phyloP scores from a whole-genome alignment of 2,113 vertebrate genomes.

The Taurulus bubalis region DNA sequence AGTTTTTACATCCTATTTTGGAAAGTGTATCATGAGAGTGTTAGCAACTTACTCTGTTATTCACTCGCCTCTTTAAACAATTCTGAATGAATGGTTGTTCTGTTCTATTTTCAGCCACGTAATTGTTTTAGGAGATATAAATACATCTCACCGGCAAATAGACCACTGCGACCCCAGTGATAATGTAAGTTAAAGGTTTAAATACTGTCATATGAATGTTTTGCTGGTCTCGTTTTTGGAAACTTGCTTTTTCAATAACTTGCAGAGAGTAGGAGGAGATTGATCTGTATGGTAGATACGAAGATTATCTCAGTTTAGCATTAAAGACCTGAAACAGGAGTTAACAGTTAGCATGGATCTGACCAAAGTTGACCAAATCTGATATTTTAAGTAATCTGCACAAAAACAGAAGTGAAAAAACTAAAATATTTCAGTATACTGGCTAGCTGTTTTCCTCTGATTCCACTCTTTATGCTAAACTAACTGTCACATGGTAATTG shows the following conservation, averaged over 20 bases:
- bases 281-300: background rate
- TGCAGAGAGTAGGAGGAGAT: background rate
- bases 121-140: constrained; percentile 91
- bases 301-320: background rate
- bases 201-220: background rate
- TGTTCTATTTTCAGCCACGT: constrained; percentile 84
- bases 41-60: background rate
- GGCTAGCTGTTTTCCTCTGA: background rate
- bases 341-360: background rate
- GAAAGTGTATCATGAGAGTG: background rate
- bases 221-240: background rate
- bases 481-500: background rate
- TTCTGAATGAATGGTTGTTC: constrained; percentile 4
- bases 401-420: background rate
- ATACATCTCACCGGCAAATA: constrained; percentile 88
- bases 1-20: constrained; percentile 5
- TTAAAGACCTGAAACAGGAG: background rate
- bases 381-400: background rate
- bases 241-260: background rate
- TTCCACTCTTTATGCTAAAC: background rate
- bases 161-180: constrained; percentile 90
- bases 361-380: background rate
- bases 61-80: background rate
- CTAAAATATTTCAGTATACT: background rate
- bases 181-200: constrained; percentile 78